Evolutionary conservation across 2,888 invertebrate genomes (phyloP), one percentile per base, ranked within the genome.

Genomic region (Seira sanloemensis): DNA sequence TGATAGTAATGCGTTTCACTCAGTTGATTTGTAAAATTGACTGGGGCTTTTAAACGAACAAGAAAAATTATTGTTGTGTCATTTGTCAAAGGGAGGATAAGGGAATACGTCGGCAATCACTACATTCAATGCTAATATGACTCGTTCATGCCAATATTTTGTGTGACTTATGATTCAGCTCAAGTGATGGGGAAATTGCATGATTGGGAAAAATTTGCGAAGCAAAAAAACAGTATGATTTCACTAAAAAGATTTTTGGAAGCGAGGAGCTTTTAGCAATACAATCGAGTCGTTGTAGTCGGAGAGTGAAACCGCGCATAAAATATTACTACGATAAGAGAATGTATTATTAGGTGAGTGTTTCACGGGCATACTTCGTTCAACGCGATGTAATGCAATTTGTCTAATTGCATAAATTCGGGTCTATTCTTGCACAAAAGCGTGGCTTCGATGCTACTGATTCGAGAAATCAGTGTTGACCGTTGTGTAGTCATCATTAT

Each of bases 181-280:
- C 18, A 7, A 58, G 23, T 77, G 72, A 82, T 77, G 76, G 72
- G 71, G 25, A 65, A 72, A 82, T 82, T 27, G 82, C 82, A 82
- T 82, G 82, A 71, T 71, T 71, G 18, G 27, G 50, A 16, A 72
- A 75, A 77, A 82, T 82, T 82, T 77, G 82, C 82, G 65, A 71
- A 69, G 26, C 27, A 27, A 46, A 27, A 12, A 58, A 58, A 58
- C 37, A 37, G 37, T n/a, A n/a, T 37, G 37, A 12, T 12, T 37
- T 12, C 5, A 4, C 58, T 58, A 5, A 58, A 58, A 58, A n/a
- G n/a, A n/a, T n/a, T 58, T 58, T 58, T 58, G 58, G 2, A n/a
- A 58, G n/a, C 58, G 58, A 58, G 58, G 58, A n/a, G 37, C 37
- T 37, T 9, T 58, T 58, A n/a, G 58, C 58, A 58, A 58, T 58